Base-by-base conservation (phyloP, 1,140 invertebrate genomes). In the Drosophila tsacasi region DNA sequence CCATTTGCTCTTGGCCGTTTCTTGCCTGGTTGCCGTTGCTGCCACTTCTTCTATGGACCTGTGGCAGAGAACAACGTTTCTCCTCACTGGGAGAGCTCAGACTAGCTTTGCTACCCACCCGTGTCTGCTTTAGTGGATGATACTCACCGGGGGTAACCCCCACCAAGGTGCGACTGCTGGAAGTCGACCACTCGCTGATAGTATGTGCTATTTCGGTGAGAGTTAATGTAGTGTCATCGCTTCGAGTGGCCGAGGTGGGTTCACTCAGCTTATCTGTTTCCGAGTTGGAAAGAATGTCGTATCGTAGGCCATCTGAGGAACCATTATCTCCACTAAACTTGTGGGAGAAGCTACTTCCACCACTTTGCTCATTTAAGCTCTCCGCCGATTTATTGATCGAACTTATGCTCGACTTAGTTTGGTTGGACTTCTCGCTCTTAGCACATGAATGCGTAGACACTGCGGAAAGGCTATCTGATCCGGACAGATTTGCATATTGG, bases 401-500 rank as follows among this genome's bases (percentile, higher is more conserved):
- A 59, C 92, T 93, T 9, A 93, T 83, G 76, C 94, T 94, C n/a
- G 93, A 94, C 64, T 94, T 94, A 6, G 93, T 94, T 57, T 94
- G 94, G 76, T 94, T 94, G 4, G 94, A 95, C 68, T 95, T 95
- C 67, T 95, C 95, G 87, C 95, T 96, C 81, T 95, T 95, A 10
- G 93, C 93, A 62, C 92, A 93, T 0, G 93, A 93, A 19, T 93
- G 91, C 54, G 95, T 95, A 19, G 95, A 95, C 3, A 95, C 94
- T 2, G 93, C 94, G 0, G 94, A 95, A 21, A 95, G 93, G 77
- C 94, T 95, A 76, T 95, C 94, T 5, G 94, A 95, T 13, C 94
- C 94, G 2, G 95, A 96, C 15, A 96, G 93, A 95, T 95, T 97
- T 76, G 94, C 96, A 94, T 95, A 97, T 84, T 96, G 96, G 17